Conservation (phyloP, 2,888 invertebrate species). For the Mesorhabditis sp. region DNA sequence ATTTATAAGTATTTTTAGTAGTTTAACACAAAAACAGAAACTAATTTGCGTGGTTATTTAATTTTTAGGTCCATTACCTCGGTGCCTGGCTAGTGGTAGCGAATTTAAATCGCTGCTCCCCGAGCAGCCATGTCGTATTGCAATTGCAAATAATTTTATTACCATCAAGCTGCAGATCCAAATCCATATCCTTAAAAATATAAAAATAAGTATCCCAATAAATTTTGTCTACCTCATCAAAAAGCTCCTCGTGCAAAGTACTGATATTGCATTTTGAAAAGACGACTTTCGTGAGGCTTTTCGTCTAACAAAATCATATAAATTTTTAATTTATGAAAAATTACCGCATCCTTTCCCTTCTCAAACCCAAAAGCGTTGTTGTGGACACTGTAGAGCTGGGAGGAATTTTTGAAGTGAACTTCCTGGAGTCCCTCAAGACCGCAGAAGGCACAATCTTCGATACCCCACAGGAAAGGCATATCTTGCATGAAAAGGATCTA, state of each 20-base stretch:
- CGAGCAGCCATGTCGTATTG: slow-evolving; percentile 23
- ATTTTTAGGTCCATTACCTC: no score
- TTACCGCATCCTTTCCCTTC: neutral
- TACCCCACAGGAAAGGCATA: slow-evolving; percentile 22
- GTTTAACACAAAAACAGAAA: neutral
- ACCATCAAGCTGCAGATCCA: slow-evolving; percentile 17
- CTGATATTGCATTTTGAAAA: slow-evolving; percentile 22
- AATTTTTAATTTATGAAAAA: neutral
- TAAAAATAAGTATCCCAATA: neutral
- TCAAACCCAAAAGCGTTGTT: neutral
- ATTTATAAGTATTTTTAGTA: neutral
- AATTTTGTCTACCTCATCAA: neutral
- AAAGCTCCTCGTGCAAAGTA: slow-evolving; percentile 17
- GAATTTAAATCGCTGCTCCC: slow-evolving; percentile 11
- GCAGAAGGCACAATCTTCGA: slow-evolving; percentile 38
- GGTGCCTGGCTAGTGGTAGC: no score
- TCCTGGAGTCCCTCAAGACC: slow-evolving; percentile 20
- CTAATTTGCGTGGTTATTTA: neutral
- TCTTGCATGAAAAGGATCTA: slow-evolving; percentile 20
- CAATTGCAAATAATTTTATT: slow-evolving; percentile 33
- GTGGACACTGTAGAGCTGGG: neutral
- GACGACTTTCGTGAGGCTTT: slow-evolving; percentile 11
- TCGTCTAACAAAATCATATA: slow-evolving; percentile 7
- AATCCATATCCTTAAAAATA: slow-evolving; percentile 12
- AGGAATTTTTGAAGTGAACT: slow-evolving; percentile 1